phyloP scores from a whole-genome alignment of 2,113 vertebrate genomes.

The Dromaius novaehollandiae region DNA sequence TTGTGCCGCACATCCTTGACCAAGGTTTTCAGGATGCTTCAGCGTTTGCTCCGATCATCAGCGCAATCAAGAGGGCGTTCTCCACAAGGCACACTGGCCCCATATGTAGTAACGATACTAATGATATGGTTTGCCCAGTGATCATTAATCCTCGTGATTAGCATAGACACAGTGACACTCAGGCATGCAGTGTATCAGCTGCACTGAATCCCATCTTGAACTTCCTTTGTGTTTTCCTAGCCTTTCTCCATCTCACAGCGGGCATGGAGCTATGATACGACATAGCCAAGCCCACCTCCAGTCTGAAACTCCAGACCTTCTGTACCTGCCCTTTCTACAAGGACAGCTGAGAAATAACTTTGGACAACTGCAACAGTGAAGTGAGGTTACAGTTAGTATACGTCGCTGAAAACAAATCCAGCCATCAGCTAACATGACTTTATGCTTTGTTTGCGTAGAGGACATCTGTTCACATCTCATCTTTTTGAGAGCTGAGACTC shows the following conservation, averaged over 20 bases:
- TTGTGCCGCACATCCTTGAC: neutral
- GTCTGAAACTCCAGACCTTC: neutral
- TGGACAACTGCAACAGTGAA: neutral
- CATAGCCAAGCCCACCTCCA: neutral
- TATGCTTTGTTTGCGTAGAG: too few relatives aligned
- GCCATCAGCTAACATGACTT: too few relatives aligned
- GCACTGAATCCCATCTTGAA: neutral
- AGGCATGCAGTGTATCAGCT: neutral
- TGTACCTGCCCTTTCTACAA: neutral
- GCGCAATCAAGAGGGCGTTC: neutral
- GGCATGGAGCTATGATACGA: neutral
- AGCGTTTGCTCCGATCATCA: neutral
- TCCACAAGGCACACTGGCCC: neutral
- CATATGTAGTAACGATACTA: neutral
- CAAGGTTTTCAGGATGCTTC: neutral
- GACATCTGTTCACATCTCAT: too few relatives aligned
- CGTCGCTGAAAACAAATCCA: neutral
- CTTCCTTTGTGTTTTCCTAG: neutral
- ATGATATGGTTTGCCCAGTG: neutral
- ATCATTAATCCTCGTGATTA: neutral
- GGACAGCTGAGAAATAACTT: neutral
- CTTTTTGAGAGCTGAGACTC: too few relatives aligned
- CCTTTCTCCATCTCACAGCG: neutral
- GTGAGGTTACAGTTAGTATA: neutral
- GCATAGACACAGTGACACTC: neutral